A percentile compares a stretch with the other conserved stretches of the same genome.
Conservation (phyloP, 2,113 vertebrate genomes). For the Megaceryle maxima region DNA sequence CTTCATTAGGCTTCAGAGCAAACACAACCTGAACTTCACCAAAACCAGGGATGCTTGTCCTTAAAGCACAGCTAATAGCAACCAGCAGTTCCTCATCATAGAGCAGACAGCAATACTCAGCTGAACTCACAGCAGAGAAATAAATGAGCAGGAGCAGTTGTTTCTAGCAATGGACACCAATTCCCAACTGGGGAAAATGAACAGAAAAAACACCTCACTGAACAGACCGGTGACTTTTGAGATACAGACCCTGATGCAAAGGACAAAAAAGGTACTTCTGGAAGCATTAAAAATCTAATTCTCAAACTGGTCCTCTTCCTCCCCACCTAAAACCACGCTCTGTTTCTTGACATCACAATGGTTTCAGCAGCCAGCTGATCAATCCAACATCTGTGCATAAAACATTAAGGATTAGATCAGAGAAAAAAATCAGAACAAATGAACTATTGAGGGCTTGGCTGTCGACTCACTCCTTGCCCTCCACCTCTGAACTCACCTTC, state of each 20-base stretch:
- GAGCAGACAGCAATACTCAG: not conserved
- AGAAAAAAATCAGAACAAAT: not conserved
- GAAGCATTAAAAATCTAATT: not conserved
- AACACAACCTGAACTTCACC: not conserved
- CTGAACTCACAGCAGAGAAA: not conserved
- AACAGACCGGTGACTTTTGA: not conserved
- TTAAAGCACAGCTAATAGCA: not conserved
- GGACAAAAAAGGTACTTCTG: not conserved
- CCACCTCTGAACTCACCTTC: not conserved
- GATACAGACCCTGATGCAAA: not conserved
- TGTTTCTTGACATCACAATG: not conserved
- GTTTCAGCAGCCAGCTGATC: not conserved
- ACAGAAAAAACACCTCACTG: not conserved
- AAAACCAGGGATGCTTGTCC: not conserved
- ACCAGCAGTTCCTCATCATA: not conserved
- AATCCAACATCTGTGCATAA: conserved; percentile 1
- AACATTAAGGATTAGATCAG: not conserved
- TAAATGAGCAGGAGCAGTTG: accelerated
- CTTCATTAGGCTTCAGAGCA: not conserved
- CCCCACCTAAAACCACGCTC: not conserved
- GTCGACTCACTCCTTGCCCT: not conserved
- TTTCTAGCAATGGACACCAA: not conserved
- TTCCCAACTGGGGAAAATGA: not conserved
- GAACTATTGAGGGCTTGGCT: not conserved
- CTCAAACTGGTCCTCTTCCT: not conserved